Percentiles rank a stretch among this genome's conserved stretches.
phyloP scores from a whole-genome alignment of 2,797 vertebrate species.

The Sandelia bainsii region DNA sequence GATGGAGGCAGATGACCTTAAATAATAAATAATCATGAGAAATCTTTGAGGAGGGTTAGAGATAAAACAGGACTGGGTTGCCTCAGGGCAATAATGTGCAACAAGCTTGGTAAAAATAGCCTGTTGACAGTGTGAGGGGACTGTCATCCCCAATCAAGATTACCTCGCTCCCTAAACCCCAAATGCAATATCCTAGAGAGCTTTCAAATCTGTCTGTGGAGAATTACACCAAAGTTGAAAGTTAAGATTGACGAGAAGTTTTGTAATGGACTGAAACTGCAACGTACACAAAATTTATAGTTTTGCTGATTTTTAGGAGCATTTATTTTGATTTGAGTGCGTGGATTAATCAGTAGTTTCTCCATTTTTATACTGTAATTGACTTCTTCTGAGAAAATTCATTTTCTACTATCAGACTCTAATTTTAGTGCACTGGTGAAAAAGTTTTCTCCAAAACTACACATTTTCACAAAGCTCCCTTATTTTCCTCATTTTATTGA shows the following conservation, averaged over 20 bases:
- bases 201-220: conserved; percentile 38
- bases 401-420: background rate
- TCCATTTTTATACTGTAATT: background rate
- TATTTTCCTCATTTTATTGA: conserved; percentile 30
- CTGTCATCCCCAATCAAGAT: conserved; percentile 73
- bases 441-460: background rate
- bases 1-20: conserved; percentile 22
- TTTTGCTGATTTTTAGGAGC: background rate
- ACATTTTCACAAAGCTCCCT: background rate
- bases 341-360: background rate
- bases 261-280: background rate
- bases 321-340: background rate
- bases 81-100: conserved; percentile 64
- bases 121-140: conserved; percentile 63
- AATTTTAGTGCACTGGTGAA: background rate
- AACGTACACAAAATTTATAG: background rate
- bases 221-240: conserved; percentile 49
- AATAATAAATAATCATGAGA: conserved; percentile 44
- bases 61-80: conserved; percentile 50
- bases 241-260: conserved; percentile 28
- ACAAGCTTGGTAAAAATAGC: conserved; percentile 74
- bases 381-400: background rate
- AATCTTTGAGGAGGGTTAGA: conserved; percentile 16
- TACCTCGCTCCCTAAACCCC: conserved; percentile 69
- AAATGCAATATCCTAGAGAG: conserved; percentile 63